phyloP scores from a whole-genome alignment of 2,797 vertebrate genomes.

The Acrocephalus scirpaceus region DNA sequence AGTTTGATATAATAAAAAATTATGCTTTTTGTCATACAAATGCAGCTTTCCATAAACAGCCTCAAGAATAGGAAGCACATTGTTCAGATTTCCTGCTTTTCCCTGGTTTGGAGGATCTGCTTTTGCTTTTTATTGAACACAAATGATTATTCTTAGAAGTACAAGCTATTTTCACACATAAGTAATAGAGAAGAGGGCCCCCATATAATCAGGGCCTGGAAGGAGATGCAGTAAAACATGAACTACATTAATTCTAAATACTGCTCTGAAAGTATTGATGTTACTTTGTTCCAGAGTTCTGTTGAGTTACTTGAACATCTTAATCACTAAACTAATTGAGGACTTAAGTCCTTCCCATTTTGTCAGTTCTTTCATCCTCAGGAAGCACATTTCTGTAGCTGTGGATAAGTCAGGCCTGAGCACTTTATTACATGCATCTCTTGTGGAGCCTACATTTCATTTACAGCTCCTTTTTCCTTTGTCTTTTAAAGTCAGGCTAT shows the following conservation, averaged over 20 bases:
- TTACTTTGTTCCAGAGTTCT: not conserved
- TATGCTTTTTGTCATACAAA: conserved; percentile 44
- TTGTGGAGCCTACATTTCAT: not conserved
- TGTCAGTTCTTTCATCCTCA: not conserved
- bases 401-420: not conserved
- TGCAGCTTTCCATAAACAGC: conserved; percentile 3
- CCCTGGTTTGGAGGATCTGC: not conserved
- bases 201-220: not conserved
- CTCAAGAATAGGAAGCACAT: conserved; percentile 16
- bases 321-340: not conserved
- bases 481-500: not conserved
- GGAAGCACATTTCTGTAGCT: conserved; percentile 7
- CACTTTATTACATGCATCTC: not conserved
- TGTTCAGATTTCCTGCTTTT: conserved; percentile 26
- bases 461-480: not conserved
- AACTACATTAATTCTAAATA: not conserved
- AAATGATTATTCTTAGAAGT: conserved; percentile 24
- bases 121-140: conserved; percentile 9
- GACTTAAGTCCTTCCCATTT: not conserved
- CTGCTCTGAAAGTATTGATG: not conserved
- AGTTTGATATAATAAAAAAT: conserved; percentile 38
- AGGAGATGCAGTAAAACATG: not conserved
- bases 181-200: not conserved
- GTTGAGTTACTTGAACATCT: not conserved
- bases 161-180: conserved; percentile 11